phyloP scores from a whole-genome alignment of 2,797 vertebrate species.

The Podargus strigoides region DNA sequence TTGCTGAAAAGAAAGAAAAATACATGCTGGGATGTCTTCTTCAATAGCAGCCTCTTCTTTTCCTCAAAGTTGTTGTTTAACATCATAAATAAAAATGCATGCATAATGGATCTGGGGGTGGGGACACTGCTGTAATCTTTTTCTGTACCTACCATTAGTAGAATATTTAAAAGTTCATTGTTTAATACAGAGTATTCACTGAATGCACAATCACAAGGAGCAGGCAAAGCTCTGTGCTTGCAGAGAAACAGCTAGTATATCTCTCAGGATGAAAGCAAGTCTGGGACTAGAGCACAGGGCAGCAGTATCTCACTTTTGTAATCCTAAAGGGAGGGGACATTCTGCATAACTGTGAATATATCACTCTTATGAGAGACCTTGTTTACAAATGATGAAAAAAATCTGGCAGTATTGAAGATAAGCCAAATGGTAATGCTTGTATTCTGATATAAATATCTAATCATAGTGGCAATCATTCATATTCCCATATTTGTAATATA shows the following conservation, averaged over 20 bases:
- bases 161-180: background rate
- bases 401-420: background rate
- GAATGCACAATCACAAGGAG: background rate
- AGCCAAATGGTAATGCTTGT: background rate
- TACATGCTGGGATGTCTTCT: background rate
- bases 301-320: background rate
- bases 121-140: background rate
- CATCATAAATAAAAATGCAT: background rate
- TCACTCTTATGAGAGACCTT: background rate
- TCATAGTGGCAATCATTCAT: background rate
- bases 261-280: background rate
- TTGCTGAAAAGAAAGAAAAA: background rate
- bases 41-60: fast-evolving
- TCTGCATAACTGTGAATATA: background rate
- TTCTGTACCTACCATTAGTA: background rate
- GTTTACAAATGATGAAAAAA: background rate
- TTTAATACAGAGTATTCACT: background rate
- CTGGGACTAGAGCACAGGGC: background rate
- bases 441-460: slow-evolving; percentile 1
- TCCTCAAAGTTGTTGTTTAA: background rate
- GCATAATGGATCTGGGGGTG: background rate
- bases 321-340: background rate
- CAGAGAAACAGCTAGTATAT: background rate
- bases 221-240: background rate
- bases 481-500: slow-evolving; percentile 29